Percentiles rank a stretch among this genome's conserved stretches.
Conservation (phyloP, 2,113 vertebrate genomes). For the Indicator maculatus region DNA sequence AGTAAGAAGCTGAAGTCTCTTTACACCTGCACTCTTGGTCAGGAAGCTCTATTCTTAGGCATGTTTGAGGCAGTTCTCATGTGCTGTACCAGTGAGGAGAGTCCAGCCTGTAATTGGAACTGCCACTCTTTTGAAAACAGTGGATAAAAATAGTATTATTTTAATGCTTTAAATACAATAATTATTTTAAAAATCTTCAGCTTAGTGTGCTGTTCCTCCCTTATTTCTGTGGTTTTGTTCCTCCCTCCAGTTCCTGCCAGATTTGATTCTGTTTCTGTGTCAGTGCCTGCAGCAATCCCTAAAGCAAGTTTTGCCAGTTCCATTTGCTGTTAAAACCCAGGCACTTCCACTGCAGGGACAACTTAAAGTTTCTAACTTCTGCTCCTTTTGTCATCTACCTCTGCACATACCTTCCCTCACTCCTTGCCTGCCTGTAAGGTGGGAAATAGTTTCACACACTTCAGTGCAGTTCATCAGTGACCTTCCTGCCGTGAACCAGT, state of each 20-base stretch:
- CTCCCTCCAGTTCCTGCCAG: background rate
- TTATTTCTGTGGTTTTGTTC: background rate
- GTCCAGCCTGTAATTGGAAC: background rate
- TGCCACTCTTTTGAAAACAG: background rate
- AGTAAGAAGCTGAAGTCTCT: background rate
- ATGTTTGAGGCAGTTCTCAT: background rate
- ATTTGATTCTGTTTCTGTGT: constrained; percentile 26
- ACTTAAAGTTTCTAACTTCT: background rate
- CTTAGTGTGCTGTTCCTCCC: background rate
- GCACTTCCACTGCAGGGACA: background rate
- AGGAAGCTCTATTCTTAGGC: background rate
- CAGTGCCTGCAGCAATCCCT: constrained; percentile 16
- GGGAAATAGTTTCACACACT: background rate
- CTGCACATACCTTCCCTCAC: background rate
- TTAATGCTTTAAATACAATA: background rate
- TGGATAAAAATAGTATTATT: background rate
- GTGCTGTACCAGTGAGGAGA: background rate
- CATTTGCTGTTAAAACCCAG: constrained; percentile 22
- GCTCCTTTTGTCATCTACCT: background rate
- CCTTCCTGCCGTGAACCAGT: background rate
- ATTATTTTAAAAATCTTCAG: background rate
- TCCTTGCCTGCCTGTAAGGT: background rate
- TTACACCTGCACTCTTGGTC: background rate
- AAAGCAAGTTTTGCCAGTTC: constrained; percentile 11
- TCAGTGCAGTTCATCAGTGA: background rate